Base-by-base conservation (phyloP, 2,888 invertebrate species). In the Melikaiella ostensackeni region DNA sequence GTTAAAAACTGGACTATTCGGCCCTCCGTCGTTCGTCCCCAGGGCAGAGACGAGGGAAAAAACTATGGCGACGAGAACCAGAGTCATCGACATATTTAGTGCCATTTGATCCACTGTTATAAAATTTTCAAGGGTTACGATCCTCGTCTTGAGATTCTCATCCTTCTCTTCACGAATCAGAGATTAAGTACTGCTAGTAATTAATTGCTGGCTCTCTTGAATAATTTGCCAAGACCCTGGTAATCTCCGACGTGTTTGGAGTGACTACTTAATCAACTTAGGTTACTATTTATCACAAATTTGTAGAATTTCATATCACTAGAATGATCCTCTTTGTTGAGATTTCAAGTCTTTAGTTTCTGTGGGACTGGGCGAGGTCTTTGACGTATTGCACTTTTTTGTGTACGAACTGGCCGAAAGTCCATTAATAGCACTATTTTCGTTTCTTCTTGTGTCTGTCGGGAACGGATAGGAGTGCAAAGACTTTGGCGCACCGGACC, bases 1-100 rank as follows among this genome's bases (percentile, higher is more conserved):
- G 77, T 91, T 88, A 78, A 90, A 90, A 1, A 88, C 87, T 16
- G 90, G 89, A 80, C 89, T 88, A 82, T 90, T 88, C 76, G 89
- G 89, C 24, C 89, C 91, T 50, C 89, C 89, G 77, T 91, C 90
- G 80, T 86, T 85, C n/a, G 86, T 84, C 19, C 85, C 83, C 16
- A 77, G 55, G 38, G 73, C 83, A 11, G 82, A 75, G 73, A 77
- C 77, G 59, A 55, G 42, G 24, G 50, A 30, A 13, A 46, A 16
- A 13, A 50, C 7, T 16, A n/a, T n/a, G 9, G 9, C 16, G 0
- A 55, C 9, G 11, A 30, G 30, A 11, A 50, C n/a, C 21, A 70
- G 30, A 30, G 13, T 30, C 9, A 19, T 33, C 13, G 30, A 70
- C 70, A 70, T 70, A n/a, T 24, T 70, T 70, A 50, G n/a, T 30